A percentile compares a stretch with the other conserved stretches of the same genome.
Conservation (phyloP, 2,797 vertebrate genomes). For the Pantherophis alleghaniensis region DNA sequence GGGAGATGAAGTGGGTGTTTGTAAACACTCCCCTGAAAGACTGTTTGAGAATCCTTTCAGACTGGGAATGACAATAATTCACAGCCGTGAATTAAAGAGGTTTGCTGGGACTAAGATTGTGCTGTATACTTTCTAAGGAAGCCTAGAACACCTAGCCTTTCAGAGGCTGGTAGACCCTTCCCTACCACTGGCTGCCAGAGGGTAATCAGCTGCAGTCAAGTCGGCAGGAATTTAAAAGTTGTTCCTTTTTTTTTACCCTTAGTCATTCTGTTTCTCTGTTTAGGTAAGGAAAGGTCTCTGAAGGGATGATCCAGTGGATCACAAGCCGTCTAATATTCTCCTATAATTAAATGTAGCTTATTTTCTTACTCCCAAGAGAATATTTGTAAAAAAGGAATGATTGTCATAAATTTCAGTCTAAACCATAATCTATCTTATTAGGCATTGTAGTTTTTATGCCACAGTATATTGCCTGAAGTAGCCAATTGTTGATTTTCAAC, state of each 20-base stretch:
- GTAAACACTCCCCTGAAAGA: no score
- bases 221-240: neutral
- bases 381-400: neutral
- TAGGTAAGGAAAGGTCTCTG: neutral
- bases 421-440: neutral
- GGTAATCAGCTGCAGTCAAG: neutral
- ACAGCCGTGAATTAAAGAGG: no score
- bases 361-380: neutral
- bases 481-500: neutral
- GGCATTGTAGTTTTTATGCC: neutral
- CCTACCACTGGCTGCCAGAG: neutral
- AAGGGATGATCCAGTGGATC: neutral
- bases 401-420: neutral
- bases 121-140: no score
- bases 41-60: no score
- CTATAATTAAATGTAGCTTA: neutral
- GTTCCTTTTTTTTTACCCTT: neutral
- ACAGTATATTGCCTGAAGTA: neutral
- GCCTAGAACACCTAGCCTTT: neutral
- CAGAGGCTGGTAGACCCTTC: neutral
- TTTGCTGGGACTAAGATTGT: no score
- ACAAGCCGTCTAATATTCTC: neutral
- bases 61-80: no score
- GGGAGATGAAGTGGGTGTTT: no score
- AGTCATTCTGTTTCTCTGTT: neutral